A percentile compares a stretch with the other conserved stretches of the same genome.
phyloP scores from a whole-genome alignment of 2,113 vertebrate species.

The Anhinga rufa region DNA sequence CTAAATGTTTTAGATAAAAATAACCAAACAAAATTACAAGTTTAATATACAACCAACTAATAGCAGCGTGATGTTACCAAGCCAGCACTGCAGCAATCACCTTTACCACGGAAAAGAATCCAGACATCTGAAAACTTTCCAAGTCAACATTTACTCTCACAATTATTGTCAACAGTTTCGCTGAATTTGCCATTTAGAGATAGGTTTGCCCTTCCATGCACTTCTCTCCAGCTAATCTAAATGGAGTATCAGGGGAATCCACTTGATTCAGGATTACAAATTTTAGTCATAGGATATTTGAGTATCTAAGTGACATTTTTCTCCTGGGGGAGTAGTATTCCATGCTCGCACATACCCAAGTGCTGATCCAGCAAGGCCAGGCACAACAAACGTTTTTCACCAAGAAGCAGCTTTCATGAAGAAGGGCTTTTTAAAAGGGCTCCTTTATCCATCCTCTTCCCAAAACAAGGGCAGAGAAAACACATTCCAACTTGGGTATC shows the following conservation, averaged over 20 bases:
- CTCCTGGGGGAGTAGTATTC: neutral
- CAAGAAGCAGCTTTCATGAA: neutral
- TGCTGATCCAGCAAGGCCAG: slow-evolving; percentile 27
- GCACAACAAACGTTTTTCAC: slow-evolving; percentile 2
- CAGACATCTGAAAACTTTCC: neutral
- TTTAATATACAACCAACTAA: neutral
- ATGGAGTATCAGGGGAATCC: neutral
- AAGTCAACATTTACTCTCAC: slow-evolving; percentile 8
- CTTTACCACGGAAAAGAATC: neutral
- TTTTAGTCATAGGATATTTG: neutral
- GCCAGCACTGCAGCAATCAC: neutral
- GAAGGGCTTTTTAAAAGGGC: neutral
- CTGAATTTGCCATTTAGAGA: slow-evolving; percentile 1
- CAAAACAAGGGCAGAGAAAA: neutral
- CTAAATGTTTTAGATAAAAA: slow-evolving; percentile 15
- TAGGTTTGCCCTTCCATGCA: neutral
- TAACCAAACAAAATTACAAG: neutral
- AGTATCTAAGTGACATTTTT: neutral
- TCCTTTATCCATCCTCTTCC: neutral
- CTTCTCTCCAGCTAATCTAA: slow-evolving; percentile 4
- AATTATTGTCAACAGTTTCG: neutral
- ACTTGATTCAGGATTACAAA: neutral
- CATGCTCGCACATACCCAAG: neutral
- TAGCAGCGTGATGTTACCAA: neutral
- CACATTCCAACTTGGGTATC: neutral